A percentile compares a stretch with the other conserved stretches of the same genome.
phyloP scores from a whole-genome alignment of 2,113 vertebrate species.

The Engraulis encrasicolus region DNA sequence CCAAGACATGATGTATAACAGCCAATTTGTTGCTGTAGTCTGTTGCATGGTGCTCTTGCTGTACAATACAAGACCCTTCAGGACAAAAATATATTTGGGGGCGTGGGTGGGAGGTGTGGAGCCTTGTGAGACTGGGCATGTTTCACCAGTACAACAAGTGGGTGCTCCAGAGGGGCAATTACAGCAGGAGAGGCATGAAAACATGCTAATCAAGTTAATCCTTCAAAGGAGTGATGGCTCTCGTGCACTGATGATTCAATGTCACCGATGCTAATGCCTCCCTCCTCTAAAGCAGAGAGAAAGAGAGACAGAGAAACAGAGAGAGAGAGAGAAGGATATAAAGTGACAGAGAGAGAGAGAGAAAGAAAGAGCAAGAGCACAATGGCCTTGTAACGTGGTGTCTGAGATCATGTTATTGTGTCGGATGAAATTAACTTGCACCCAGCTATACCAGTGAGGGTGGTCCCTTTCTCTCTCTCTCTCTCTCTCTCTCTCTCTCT shows the following conservation, averaged over 20 bases:
- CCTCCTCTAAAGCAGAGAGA: conserved; percentile 51
- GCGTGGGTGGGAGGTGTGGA: neutral
- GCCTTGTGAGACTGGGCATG: conserved; percentile 47
- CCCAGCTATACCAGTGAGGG: conserved; percentile 70
- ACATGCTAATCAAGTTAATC: conserved; percentile 63
- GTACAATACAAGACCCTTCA: neutral
- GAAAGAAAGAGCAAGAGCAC: conserved; percentile 44
- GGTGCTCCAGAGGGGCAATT: conserved; percentile 55
- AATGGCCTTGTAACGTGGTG: conserved; percentile 48
- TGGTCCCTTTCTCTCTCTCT: conserved; percentile 73
- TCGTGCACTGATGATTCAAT: conserved; percentile 55
- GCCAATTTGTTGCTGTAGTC: neutral
- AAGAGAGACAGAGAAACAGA: too few species aligned
- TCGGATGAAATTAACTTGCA: conserved; percentile 73
- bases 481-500: too few species aligned
- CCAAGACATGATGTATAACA: neutral
- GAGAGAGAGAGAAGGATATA: too few species aligned
- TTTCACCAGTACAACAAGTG: conserved; percentile 59
- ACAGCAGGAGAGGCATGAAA: conserved; percentile 57
- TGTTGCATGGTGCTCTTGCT: neutral
- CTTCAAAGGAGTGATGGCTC: conserved; percentile 61
- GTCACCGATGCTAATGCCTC: conserved; percentile 58
- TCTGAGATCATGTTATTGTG: conserved; percentile 66
- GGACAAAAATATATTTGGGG: too few species aligned
- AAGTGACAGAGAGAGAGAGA: too few species aligned